phyloP scores from a whole-genome alignment of 2,888 invertebrate species.

The Troides oblongomaculatus region DNA sequence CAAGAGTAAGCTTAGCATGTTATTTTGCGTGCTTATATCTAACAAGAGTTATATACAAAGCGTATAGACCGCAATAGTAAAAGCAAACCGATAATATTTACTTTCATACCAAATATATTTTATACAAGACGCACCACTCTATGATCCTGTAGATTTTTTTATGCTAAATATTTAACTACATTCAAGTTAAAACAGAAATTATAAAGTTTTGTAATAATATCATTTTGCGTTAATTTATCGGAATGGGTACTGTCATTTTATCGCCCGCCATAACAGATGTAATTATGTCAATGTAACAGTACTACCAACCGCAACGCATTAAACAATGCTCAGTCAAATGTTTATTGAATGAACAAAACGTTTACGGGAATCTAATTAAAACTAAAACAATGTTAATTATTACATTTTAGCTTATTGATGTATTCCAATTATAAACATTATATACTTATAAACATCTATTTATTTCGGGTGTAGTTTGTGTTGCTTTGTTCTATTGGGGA shows the following conservation, averaged over 20 bases:
- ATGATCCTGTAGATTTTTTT: neutral
- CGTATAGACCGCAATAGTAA: neutral
- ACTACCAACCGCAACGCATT: neutral
- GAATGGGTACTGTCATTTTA: neutral
- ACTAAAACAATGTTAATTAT: neutral
- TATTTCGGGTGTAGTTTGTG: too few species aligned
- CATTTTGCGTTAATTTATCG: neutral
- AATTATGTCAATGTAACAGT: neutral
- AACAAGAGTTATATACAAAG: constrained; percentile 37
- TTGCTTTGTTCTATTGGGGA: too few species aligned
- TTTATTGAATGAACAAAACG: neutral
- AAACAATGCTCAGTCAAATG: neutral
- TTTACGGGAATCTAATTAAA: neutral
- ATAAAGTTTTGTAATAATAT: neutral
- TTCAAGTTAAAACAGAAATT: neutral
- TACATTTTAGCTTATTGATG: neutral
- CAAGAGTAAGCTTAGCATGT: constrained; percentile 67
- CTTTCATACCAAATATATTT: neutral
- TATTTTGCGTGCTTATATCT: constrained; percentile 66
- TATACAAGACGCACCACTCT: neutral
- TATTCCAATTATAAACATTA: too few species aligned
- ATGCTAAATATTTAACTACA: neutral
- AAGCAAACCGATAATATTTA: neutral
- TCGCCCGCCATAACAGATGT: neutral
- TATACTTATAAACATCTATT: too few species aligned